Percentiles rank a stretch among this genome's conserved stretches.
Evolutionary conservation across 2,113 vertebrate species (phyloP).

Genomic region (Chunga burmeisteri): DNA sequence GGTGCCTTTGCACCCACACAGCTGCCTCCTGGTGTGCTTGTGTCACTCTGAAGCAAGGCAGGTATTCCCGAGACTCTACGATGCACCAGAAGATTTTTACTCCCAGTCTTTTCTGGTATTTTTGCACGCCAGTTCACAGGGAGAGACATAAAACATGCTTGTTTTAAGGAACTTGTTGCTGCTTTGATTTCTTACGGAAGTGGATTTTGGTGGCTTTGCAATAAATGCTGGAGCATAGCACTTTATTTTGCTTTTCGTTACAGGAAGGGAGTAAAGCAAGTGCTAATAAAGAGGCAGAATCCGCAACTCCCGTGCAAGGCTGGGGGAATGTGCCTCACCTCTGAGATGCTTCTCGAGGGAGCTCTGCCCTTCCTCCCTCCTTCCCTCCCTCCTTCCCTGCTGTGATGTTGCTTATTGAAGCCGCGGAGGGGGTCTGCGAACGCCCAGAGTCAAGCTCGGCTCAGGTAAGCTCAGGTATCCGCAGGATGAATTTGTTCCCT

Average conservation of each 20-base stretch:
- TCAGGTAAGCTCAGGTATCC: neutral
- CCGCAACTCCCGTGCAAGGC: neutral
- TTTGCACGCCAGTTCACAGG: neutral
- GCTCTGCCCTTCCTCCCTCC: neutral
- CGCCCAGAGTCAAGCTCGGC: neutral
- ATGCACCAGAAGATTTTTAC: neutral
- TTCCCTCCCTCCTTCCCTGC: neutral
- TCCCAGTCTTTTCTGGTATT: neutral
- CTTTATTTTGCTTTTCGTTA: neutral
- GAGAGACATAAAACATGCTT: neutral
- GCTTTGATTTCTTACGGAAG: neutral
- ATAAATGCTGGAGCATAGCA: neutral
- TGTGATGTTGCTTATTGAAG: neutral
- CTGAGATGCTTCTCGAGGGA: neutral
- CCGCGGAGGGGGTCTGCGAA: neutral
- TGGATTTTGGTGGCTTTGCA: neutral
- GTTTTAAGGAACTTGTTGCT: neutral
- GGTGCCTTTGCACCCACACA: neutral
- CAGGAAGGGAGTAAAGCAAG: neutral
- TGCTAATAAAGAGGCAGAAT: neutral
- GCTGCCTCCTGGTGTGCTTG: rapidly evolving
- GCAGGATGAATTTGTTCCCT: neutral
- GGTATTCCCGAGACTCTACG: neutral
- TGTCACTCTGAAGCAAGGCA: rapidly evolving
- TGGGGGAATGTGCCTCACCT: neutral